Percentiles rank a stretch among this genome's conserved stretches.
Evolutionary conservation across 2,888 invertebrate species (phyloP).

Genomic region (Amphimallon solstitiale): DNA sequence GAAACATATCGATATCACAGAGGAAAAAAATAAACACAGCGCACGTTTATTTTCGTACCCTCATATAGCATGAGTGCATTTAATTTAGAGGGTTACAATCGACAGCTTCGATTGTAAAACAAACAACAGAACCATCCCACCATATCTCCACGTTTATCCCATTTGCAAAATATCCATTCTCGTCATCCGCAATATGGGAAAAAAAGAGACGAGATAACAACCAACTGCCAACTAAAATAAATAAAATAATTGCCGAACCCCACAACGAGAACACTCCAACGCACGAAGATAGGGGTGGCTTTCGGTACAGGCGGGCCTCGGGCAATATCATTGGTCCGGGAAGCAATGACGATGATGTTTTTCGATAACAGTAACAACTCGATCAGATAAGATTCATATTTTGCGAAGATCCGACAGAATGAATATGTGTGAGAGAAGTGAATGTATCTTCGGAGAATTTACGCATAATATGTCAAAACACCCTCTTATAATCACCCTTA

Average conservation of each 20-base stretch:
- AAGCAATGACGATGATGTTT: slow-evolving; percentile 23
- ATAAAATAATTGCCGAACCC: slow-evolving; percentile 55
- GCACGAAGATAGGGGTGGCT: slow-evolving; percentile 48
- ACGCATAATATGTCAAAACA: no score
- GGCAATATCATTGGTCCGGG: slow-evolving; percentile 14
- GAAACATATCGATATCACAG: not conserved
- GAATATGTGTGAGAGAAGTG: not conserved
- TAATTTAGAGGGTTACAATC: slow-evolving; percentile 21
- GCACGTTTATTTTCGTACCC: not conserved
- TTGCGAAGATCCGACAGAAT: slow-evolving; percentile 3
- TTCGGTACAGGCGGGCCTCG: not conserved
- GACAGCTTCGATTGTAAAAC: slow-evolving; percentile 28
- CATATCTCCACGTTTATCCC: not conserved
- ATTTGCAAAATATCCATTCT: slow-evolving; percentile 28
- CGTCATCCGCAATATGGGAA: slow-evolving; percentile 52
- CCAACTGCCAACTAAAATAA: slow-evolving; percentile 57
- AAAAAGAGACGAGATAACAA: slow-evolving; percentile 41
- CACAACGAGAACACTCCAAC: slow-evolving; percentile 40
- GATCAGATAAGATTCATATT: slow-evolving; percentile 36
- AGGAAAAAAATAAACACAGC: not conserved
- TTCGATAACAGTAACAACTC: slow-evolving; percentile 26
- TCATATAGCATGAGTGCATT: slow-evolving; percentile 1
- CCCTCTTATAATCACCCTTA: no score
- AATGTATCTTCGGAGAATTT: no score
- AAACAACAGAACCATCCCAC: slow-evolving; percentile 19